Conservation (phyloP, 2,797 vertebrate genomes). For the Lacerta viridis region DNA sequence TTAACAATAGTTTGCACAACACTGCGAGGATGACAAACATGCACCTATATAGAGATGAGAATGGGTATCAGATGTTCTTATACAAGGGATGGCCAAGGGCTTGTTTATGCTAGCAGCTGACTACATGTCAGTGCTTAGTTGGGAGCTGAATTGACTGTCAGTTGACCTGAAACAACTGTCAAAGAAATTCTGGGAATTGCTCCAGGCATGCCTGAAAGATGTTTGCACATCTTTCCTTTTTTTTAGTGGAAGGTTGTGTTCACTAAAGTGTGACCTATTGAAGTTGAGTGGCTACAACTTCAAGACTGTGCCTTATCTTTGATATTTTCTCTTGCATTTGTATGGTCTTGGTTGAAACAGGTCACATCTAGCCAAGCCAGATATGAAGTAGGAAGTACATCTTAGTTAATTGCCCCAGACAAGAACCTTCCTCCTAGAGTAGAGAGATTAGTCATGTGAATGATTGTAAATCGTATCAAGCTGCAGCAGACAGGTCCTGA, state of each 20-base stretch:
- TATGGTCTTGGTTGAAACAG: neutral
- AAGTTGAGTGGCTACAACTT: neutral
- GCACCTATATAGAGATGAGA: neutral
- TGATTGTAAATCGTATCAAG: neutral
- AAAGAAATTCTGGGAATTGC: neutral
- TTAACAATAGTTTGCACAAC: constrained; percentile 48
- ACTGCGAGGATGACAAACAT: constrained; percentile 67
- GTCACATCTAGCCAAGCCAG: neutral
- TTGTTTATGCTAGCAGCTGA: neutral
- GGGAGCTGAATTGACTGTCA: neutral
- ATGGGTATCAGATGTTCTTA: neutral
- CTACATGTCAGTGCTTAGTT: neutral
- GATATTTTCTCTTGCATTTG: no score
- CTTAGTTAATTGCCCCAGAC: neutral
- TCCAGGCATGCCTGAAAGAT: neutral
- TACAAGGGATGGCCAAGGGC: neutral
- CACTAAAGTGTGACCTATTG: neutral
- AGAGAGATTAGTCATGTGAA: neutral
- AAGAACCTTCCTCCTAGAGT: no score
- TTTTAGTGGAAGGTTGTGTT: no score
- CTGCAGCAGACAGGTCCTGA: neutral
- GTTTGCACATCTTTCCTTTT: neutral
- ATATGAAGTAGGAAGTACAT: neutral
- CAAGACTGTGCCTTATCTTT: neutral
- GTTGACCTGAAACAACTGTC: neutral